These are phyloP conservation scores for Ochlodes sylvanus DNA, from an alignment of 2,888 invertebrate genomes.

Conservation along the genomic window DNA sequence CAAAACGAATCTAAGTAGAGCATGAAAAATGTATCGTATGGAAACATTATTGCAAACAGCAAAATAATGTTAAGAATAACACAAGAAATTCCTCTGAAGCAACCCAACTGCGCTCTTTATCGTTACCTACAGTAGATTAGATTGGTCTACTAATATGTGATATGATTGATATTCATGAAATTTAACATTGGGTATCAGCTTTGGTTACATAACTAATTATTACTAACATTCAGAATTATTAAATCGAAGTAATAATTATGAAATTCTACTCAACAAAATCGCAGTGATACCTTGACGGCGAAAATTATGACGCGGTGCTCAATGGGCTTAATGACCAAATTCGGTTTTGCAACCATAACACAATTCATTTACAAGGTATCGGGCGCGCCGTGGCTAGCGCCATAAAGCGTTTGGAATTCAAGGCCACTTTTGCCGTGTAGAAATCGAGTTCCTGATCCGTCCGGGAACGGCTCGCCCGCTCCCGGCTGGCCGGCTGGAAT, in stretches of 20 bases:
- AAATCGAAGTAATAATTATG: constrained; percentile 8
- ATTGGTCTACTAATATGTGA: too few relatives aligned
- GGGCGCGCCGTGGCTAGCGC: constrained; percentile 35
- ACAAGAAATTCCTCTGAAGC: constrained; percentile 7
- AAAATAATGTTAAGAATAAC: too few relatives aligned
- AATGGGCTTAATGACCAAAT: constrained; percentile 18
- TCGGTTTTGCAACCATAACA: constrained; percentile 17
- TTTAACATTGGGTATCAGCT: background rate
- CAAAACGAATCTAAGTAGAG: too few relatives aligned
- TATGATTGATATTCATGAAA: too few relatives aligned
- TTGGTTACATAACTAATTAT: too few relatives aligned
- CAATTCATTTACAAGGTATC: constrained; percentile 23
- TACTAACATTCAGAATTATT: constrained; percentile 4
- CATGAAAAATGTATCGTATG: too few relatives aligned
- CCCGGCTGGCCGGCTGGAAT: constrained; percentile 75
- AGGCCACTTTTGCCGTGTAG: constrained; percentile 67
- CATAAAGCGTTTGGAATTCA: constrained; percentile 63
- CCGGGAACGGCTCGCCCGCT: constrained; percentile 73
- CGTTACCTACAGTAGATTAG: too few relatives aligned
- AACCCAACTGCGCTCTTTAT: constrained; percentile 25
- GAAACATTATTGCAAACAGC: too few relatives aligned
- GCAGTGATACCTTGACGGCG: constrained; percentile 2
- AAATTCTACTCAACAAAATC: constrained; percentile 15
- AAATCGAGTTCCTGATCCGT: constrained; percentile 70
- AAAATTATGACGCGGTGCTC: constrained; percentile 11